These are phyloP conservation scores for Phrynosoma platyrhinos DNA, from an alignment of 2,113 vertebrate genomes.

Conservation along the genomic window DNA sequence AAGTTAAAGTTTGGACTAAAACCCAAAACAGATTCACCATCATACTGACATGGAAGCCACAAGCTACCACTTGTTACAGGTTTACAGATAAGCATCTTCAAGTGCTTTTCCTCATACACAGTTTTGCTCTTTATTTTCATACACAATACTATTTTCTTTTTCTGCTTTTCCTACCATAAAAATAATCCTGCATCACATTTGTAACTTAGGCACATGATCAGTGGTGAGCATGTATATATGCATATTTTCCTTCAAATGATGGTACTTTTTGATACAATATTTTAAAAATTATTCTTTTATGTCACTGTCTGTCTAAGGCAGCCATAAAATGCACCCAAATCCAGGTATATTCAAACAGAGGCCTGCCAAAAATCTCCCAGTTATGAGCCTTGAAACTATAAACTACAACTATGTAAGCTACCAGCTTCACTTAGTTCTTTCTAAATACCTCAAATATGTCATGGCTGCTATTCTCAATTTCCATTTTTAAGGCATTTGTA, in stretches of 20 bases:
- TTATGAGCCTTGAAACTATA: no score
- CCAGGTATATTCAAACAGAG: accelerated
- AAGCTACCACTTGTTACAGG: neutral
- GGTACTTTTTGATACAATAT: neutral
- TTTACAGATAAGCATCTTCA: neutral
- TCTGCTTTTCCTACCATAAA: neutral
- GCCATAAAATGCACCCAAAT: neutral
- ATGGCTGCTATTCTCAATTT: neutral
- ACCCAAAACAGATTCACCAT: no score
- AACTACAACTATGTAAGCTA: neutral
- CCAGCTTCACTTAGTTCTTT: neutral
- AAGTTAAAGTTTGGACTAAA: no score
- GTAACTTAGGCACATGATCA: no score
- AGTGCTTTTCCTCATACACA: neutral
- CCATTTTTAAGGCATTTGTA: neutral
- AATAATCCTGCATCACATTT: no score
- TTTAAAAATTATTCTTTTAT: neutral
- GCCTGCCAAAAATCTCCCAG: neutral
- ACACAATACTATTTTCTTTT: no score
- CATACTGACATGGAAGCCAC: no score
- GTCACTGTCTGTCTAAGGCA: neutral
- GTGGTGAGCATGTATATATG: neutral
- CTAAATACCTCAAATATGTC: neutral
- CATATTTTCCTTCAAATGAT: neutral
- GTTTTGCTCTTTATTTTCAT: no score